phyloP scores from a whole-genome alignment of 2,113 vertebrate genomes.

The Morone chrysops region DNA sequence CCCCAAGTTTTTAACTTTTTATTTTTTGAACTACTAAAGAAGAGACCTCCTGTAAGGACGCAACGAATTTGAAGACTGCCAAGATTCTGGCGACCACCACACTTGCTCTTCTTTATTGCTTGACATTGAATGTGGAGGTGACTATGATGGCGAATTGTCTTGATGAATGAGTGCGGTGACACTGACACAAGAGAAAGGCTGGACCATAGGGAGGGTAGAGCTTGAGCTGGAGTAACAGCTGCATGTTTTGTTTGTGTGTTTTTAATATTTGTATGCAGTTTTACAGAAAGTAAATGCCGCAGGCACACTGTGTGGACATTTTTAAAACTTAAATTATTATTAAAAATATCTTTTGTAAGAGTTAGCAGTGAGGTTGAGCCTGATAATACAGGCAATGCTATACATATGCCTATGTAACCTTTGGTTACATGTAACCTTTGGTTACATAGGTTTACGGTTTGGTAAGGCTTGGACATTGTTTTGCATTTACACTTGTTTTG shows the following conservation, averaged over 20 bases:
- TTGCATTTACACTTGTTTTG: not conserved
- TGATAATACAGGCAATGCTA: not conserved
- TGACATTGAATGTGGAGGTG: conserved; percentile 65
- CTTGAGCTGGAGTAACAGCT: conserved; percentile 28
- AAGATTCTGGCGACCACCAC: conserved; percentile 22
- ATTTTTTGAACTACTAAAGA: conserved; percentile 21
- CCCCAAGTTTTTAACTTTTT: not conserved
- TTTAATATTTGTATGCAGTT: conserved; percentile 28
- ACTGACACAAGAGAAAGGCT: conserved; percentile 16
- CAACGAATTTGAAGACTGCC: conserved; percentile 39
- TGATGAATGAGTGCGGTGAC: conserved; percentile 31
- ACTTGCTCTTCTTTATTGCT: conserved; percentile 23
- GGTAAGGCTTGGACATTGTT: not conserved
- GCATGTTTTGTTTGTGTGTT: conserved; percentile 38
- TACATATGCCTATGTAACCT: not conserved
- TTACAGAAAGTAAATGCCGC: conserved; percentile 7
- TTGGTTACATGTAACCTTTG: too few relatives aligned
- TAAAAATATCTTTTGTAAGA: conserved; percentile 19
- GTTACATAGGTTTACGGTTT: not conserved
- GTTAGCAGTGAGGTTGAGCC: conserved; percentile 3
- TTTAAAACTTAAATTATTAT: conserved; percentile 20
- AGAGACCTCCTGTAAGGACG: conserved; percentile 36
- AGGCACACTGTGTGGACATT: conserved; percentile 36
- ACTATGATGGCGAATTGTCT: conserved; percentile 49
- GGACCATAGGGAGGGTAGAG: conserved; percentile 14